Evolutionary conservation across 2,113 vertebrate species (phyloP).

Genomic region (Megaceryle torquata): DNA sequence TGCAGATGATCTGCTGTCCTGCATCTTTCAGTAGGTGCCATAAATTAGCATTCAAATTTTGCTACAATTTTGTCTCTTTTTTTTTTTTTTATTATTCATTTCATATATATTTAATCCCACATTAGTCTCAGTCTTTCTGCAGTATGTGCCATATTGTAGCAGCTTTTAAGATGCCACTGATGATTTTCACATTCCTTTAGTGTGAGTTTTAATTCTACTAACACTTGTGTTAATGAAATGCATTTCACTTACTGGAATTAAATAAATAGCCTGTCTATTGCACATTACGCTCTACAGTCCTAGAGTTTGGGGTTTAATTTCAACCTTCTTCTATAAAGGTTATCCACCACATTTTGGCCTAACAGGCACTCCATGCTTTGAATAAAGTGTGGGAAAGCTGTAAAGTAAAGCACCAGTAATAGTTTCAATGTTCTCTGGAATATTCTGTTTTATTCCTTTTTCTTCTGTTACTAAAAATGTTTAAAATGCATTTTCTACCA

Average conservation of each 20-base stretch:
- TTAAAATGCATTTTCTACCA: slow-evolving; percentile 12
- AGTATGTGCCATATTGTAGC: slow-evolving; percentile 31
- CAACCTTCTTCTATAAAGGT: neutral
- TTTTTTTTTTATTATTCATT: neutral
- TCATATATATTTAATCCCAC: slow-evolving; percentile 57
- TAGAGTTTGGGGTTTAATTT: slow-evolving; percentile 51
- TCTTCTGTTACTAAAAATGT: neutral
- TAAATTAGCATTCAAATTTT: slow-evolving; percentile 69
- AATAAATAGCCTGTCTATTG: neutral
- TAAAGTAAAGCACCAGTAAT: slow-evolving; percentile 13
- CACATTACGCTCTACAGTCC: neutral
- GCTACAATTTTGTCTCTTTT: slow-evolving; percentile 44
- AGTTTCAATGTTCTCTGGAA: slow-evolving; percentile 4
- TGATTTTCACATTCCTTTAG: slow-evolving; percentile 46
- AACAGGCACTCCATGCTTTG: slow-evolving; percentile 18
- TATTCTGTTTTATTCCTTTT: slow-evolving; percentile 17
- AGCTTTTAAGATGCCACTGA: slow-evolving; percentile 39
- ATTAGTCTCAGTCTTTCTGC: slow-evolving; percentile 46
- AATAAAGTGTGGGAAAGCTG: slow-evolving; percentile 52
- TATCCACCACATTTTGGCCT: slow-evolving; percentile 18
- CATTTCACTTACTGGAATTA: slow-evolving; percentile 47
- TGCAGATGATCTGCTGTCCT: slow-evolving; percentile 65
- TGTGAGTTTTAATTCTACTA: slow-evolving; percentile 37
- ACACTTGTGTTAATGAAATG: slow-evolving; percentile 56
- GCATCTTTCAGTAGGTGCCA: slow-evolving; percentile 58